Evolutionary conservation across 1,140 invertebrate species (phyloP), one percentile per base, ranked within the genome.

Genomic region (Leptopilina boulardi): DNA sequence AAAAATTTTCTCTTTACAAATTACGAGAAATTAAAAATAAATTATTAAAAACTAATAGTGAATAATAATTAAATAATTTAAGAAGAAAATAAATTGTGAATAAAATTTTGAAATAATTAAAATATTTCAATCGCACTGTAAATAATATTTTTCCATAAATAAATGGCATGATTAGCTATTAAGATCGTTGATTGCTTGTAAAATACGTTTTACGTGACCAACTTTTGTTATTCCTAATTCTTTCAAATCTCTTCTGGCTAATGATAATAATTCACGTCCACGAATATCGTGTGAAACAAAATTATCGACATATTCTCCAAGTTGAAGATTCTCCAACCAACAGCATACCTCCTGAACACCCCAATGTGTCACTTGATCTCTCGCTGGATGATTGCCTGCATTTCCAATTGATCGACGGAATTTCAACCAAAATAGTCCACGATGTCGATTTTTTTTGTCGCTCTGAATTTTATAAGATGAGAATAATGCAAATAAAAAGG

Each of bases 171-270:
- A 77, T 87, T 84, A 90, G 82, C 87, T 91, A 76, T 92, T 93
- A 10, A 98, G 91, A 89, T 98, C 97, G 88, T 96, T 96, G 74
- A 98, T 97, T 15, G 96, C 97, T 88, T 98, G 96, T 76, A 98
- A 94, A 77, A 99, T 96, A 80, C 98, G 93, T 90, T 99, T 99
- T 2, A 99, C 94, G 87, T 99, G 98, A 5, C 98, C 98, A 41
- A 99, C 94, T 92, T 99, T 99, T 2, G 94, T 96, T 26, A 99
- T 95, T 23, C 97, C 97, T 13, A 99, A 92, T 81, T 99, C 98
- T 87, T 97, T 95, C 0, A 97, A 92, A 89, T 98, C 96, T 18
- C 96, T 89, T 71, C 98, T 92, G 3, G 97, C 97, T 66, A 99
- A 90, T 10, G 95, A 94, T 0, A 99, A 91, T 11, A 99, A 92